Conservation (phyloP, 2,888 invertebrate species). For the Leptinotarsa tumamoca region DNA sequence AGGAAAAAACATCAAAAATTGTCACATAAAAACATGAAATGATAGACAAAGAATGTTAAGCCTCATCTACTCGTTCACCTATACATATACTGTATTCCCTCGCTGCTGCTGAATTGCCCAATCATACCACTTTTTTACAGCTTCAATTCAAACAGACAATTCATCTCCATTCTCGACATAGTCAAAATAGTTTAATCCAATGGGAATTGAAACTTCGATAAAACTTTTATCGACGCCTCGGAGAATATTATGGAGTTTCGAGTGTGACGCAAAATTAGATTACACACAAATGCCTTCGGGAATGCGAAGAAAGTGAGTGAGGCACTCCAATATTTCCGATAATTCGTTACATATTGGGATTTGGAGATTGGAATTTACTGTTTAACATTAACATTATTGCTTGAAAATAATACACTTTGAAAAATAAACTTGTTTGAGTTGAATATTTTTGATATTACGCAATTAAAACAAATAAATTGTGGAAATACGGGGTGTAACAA, state of each 20-base stretch:
- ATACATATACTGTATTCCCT: background rate
- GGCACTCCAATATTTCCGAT: conserved; percentile 4
- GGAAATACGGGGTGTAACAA: too few relatives aligned
- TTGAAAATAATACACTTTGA: too few relatives aligned
- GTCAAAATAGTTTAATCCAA: background rate
- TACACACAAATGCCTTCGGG: background rate
- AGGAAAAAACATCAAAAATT: too few relatives aligned
- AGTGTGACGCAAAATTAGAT: conserved; percentile 2
- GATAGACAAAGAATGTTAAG: too few relatives aligned
- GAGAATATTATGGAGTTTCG: background rate
- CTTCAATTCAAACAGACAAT: background rate
- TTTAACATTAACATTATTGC: too few relatives aligned
- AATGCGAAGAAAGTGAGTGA: background rate
- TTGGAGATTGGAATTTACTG: too few relatives aligned
- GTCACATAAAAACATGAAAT: too few relatives aligned
- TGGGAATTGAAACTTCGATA: background rate
- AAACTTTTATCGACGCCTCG: conserved; percentile 3
- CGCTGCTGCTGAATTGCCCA: background rate
- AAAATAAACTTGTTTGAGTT: background rate
- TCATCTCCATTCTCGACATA: background rate
- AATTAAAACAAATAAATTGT: too few relatives aligned
- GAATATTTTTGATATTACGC: background rate
- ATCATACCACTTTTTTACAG: background rate
- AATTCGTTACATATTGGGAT: background rate
- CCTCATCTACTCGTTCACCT: background rate